A percentile compares a stretch with the other conserved stretches of the same genome.
Evolutionary conservation across 2,797 vertebrate genomes (phyloP).

Genomic region (Argyrosomus regius): DNA sequence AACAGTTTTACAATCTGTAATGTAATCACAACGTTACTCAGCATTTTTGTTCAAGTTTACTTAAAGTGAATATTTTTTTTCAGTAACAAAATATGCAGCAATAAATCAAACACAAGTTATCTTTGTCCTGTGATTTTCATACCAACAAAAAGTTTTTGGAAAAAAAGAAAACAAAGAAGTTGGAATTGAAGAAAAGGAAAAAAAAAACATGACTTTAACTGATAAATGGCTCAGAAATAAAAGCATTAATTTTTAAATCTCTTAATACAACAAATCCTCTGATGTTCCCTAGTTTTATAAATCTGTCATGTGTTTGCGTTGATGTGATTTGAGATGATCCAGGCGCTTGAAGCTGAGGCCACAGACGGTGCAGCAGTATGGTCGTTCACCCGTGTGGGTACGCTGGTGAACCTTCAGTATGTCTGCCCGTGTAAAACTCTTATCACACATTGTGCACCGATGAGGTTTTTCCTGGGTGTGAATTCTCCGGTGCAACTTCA

Average conservation of each 20-base stretch:
- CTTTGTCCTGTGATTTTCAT: constrained; percentile 4
- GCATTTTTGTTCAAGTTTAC: neutral
- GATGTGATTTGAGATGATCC: constrained; percentile 88
- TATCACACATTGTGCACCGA: constrained; percentile 85
- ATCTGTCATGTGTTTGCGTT: constrained; percentile 85
- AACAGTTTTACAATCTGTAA: constrained; percentile 6
- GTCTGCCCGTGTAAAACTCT: constrained; percentile 87
- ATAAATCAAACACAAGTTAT: constrained; percentile 5
- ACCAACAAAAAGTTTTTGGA: neutral
- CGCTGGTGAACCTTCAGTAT: constrained; percentile 88
- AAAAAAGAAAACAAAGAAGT: neutral
- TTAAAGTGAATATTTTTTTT: constrained; percentile 14
- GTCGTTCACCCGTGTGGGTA: constrained; percentile 87
- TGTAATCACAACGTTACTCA: constrained; percentile 28
- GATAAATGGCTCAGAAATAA: constrained; percentile 13
- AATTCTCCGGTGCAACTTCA: constrained; percentile 87
- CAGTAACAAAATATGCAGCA: constrained; percentile 37
- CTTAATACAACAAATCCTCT: neutral
- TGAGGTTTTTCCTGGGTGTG: constrained; percentile 90
- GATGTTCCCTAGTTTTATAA: constrained; percentile 48
- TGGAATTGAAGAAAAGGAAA: neutral
- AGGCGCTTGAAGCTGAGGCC: constrained; percentile 87
- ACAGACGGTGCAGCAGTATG: constrained; percentile 85
- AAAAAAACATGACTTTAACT: neutral
- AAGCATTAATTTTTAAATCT: constrained; percentile 2